Base-by-base conservation (phyloP, 2,888 invertebrate species). In the Tachystola acroxantha region DNA sequence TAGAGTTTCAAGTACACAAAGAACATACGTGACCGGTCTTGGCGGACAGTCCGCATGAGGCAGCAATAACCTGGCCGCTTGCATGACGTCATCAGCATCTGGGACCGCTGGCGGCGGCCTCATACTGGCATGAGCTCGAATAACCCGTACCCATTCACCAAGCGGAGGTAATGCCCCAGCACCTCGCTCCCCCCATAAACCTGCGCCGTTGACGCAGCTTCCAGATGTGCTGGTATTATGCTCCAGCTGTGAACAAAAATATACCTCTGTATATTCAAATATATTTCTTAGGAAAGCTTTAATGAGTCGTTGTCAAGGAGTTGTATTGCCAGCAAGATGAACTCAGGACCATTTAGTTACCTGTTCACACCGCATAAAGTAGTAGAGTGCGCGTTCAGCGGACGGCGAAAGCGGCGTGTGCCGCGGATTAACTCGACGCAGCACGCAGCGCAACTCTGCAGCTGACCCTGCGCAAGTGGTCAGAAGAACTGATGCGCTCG, bases 311-410 rank as follows among this genome's bases (percentile, higher is more conserved):
- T n/a, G n/a, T n/a, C n/a, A n/a, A n/a, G n/a, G n/a, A n/a, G n/a
- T n/a, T n/a, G n/a, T n/a, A n/a, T n/a, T n/a, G n/a, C n/a, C n/a
- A n/a, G n/a, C n/a, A n/a, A n/a, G n/a, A n/a, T n/a, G n/a, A n/a
- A n/a, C n/a, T n/a, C n/a, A n/a, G 16, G 16, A 16, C 6, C 16
- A n/a, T 4, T 3, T 27, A 36, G 19, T 43, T n/a, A 93, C 89
- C 88, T 94, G 96, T 0, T 96, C 95, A 74, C 96, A 96, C 31
- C 96, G 88, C 96, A 96, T 96, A 68, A 96, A 96, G 75, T 96
- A 96, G 74, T 96, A 96, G 1, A 96, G 85, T 0, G 95, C 92
- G 32, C 93, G 91, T 31, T 96, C 89, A 0, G 96, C 96, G 26
- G 91, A 87, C 10, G 91, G 87, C 37, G 91, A 88, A 46, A 93